These are phyloP conservation scores for Itoplectis maculator DNA, from an alignment of 2,888 invertebrate species.

Conservation along the genomic window DNA sequence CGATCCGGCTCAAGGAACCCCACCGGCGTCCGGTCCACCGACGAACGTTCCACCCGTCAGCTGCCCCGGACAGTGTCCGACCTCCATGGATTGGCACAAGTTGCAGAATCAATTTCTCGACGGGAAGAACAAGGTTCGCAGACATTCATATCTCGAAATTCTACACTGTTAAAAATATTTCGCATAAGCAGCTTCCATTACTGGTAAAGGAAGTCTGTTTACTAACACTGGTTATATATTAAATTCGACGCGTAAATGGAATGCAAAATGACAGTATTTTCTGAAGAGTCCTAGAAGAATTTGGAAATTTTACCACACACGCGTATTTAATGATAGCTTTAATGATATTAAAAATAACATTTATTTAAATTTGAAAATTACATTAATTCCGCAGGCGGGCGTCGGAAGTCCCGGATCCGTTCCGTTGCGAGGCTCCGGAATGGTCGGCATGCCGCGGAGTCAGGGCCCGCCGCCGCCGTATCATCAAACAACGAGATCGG, in stretches of 20 bases:
- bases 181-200: too few species aligned
- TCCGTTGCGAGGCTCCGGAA: constrained; percentile 80
- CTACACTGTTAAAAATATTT: too few species aligned
- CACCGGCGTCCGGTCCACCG: constrained; percentile 73
- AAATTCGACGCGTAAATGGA: too few species aligned
- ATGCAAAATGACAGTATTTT: too few species aligned
- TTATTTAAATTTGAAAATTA: too few species aligned
- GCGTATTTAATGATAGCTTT: too few species aligned
- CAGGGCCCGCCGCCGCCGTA: constrained; percentile 93
- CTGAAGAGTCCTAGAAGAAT: too few species aligned
- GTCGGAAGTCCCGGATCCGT: constrained; percentile 78
- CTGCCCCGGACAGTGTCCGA: constrained; percentile 80
- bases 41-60: constrained; percentile 80
- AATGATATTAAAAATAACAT: too few species aligned
- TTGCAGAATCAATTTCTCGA: constrained; percentile 95
- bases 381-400: constrained; percentile 68
- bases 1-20: constrained; percentile 82
- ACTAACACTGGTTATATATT: too few species aligned
- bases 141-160: background rate
- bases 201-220: too few species aligned
- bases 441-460: constrained; percentile 85
- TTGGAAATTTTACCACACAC: too few species aligned
- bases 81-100: constrained; percentile 94
- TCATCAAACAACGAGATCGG: constrained; percentile 90
- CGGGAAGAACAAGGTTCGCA: constrained; percentile 87